Evolutionary conservation across 2,797 vertebrate genomes (phyloP).

Genomic region (Oreochromis mossambicus): DNA sequence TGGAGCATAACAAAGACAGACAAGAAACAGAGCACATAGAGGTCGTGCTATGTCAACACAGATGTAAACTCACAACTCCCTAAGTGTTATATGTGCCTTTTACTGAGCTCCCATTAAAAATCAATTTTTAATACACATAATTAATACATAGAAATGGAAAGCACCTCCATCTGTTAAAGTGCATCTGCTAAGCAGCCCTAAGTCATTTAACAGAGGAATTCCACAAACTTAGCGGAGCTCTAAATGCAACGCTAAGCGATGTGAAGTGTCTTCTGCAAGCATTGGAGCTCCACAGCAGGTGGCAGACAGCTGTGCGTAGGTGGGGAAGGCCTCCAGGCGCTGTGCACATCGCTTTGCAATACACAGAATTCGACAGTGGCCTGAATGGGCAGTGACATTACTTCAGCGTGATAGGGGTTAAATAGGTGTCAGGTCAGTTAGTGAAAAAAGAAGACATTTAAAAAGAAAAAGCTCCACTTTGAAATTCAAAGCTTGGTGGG

Average conservation of each 20-base stretch:
- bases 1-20: background rate
- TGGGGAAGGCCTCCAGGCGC: slow-evolving; percentile 38
- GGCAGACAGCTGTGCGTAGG: slow-evolving; percentile 58
- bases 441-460: background rate
- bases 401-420: slow-evolving; percentile 22
- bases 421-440: slow-evolving; percentile 28
- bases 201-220: background rate
- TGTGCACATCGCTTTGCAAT: background rate
- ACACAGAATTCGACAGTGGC: background rate
- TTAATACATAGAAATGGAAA: slow-evolving; percentile 35
- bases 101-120: slow-evolving; percentile 13
- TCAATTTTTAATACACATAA: slow-evolving; percentile 41
- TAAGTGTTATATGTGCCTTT: background rate
- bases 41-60: background rate
- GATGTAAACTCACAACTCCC: slow-evolving; percentile 2
- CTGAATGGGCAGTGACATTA: slow-evolving; percentile 30
- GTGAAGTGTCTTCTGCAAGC: slow-evolving; percentile 25
- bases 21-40: background rate
- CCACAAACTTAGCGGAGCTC: background rate
- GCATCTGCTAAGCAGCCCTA: slow-evolving; percentile 11
- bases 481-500: background rate
- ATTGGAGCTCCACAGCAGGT: slow-evolving; percentile 51
- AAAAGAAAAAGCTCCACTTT: background rate
- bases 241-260: slow-evolving; percentile 44
- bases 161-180: slow-evolving; percentile 26